Evolutionary conservation across 2,113 vertebrate genomes (phyloP).

Genomic region (Arothron firmamentum): DNA sequence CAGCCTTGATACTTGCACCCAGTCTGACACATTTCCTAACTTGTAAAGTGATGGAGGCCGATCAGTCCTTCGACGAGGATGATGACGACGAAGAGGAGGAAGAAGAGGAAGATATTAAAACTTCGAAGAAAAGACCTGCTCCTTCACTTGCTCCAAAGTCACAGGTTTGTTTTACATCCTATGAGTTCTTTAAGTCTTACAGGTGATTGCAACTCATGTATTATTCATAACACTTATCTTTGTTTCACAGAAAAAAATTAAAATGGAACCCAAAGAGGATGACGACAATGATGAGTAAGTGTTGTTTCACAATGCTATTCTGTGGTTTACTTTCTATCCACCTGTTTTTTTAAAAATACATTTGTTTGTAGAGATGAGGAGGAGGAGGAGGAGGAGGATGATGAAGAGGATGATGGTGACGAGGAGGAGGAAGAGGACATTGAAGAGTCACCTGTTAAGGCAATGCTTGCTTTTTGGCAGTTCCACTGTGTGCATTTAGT

Average conservation of each 20-base stretch:
- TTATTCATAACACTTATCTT: not conserved
- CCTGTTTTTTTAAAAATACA: not conserved
- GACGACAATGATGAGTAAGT: slow-evolving; percentile 69
- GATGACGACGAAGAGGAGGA: slow-evolving; percentile 55
- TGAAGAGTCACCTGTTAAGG: slow-evolving; percentile 62
- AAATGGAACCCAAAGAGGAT: slow-evolving; percentile 48
- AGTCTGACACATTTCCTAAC: not conserved
- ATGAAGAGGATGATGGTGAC: slow-evolving; percentile 40
- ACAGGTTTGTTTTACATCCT: slow-evolving; percentile 38
- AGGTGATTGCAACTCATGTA: not conserved
- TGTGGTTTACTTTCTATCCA: no score
- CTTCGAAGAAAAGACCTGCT: slow-evolving; percentile 66
- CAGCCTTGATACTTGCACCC: not conserved
- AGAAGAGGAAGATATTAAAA: slow-evolving; percentile 32
- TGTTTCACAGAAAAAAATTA: slow-evolving; percentile 70
- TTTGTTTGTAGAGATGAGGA: slow-evolving; percentile 43
- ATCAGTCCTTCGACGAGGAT: slow-evolving; percentile 67
- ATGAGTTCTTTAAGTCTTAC: not conserved
- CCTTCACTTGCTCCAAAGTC: slow-evolving; percentile 31
- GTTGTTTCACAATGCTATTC: not conserved
- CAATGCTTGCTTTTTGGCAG: not conserved
- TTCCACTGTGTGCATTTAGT: not conserved
- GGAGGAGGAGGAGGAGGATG: slow-evolving; percentile 29
- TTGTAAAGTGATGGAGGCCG: slow-evolving; percentile 65
- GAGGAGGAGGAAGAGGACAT: slow-evolving; percentile 57